Percentiles rank a stretch among this genome's conserved stretches.
These are phyloP conservation scores for Baryphthengus martii DNA, from an alignment of 2,113 vertebrate genomes.

Conservation along the genomic window DNA sequence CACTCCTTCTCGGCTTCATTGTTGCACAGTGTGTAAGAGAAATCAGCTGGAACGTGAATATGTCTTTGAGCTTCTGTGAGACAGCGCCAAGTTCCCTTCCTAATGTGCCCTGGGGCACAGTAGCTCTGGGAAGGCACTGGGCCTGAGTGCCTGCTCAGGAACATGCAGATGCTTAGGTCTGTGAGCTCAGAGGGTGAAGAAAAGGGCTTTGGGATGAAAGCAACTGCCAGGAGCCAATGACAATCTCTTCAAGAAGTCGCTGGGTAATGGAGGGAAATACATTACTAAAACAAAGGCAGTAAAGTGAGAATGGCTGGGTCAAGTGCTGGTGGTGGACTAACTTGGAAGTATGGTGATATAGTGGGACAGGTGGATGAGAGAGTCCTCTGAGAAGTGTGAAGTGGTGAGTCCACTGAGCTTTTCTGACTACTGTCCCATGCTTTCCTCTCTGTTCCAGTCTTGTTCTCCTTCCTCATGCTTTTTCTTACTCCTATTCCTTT, in stretches of 20 bases:
- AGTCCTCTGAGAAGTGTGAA: not conserved
- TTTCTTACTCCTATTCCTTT: not conserved
- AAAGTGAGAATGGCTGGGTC: not conserved
- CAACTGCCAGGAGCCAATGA: not conserved
- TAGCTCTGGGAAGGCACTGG: not conserved
- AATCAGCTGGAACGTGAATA: not conserved
- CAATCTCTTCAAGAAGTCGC: not conserved
- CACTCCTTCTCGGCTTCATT: not conserved
- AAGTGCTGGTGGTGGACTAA: not conserved
- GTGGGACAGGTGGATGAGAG: not conserved
- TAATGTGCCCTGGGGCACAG: accelerated
- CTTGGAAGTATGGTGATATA: not conserved
- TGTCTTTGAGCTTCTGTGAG: not conserved
- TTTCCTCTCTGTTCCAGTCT: not conserved
- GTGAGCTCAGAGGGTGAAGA: not conserved
- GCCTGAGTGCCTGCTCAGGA: not conserved
- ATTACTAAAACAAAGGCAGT: not conserved
- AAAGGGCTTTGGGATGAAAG: not conserved
- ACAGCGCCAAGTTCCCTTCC: not conserved
- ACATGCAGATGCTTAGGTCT: not conserved
- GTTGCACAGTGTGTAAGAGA: not conserved
- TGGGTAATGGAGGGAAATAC: not conserved
- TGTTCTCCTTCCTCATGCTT: not conserved
- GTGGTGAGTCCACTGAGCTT: not conserved
- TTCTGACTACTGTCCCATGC: not conserved